These are phyloP conservation scores for Pterostichus niger DNA, from an alignment of 2,888 invertebrate species.

Conservation along the genomic window DNA sequence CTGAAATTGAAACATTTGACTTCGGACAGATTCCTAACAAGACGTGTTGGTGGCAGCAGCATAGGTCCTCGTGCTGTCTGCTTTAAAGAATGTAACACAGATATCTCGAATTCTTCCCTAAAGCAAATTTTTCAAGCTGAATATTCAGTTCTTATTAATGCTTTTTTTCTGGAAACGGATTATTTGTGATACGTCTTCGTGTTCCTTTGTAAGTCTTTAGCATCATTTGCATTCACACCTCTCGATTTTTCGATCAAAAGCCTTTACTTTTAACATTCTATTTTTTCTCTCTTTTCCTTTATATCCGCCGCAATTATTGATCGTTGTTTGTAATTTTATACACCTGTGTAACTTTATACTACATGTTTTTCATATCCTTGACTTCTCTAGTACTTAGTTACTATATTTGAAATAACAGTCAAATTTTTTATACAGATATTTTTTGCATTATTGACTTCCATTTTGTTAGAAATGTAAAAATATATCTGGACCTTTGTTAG, in stretches of 20 bases:
- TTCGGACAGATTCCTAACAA: slow-evolving; percentile 32
- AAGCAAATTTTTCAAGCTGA: slow-evolving; percentile 53
- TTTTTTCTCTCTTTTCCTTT: slow-evolving; percentile 33
- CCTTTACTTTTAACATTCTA: slow-evolving; percentile 32
- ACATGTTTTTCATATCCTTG: too few species aligned
- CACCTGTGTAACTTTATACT: slow-evolving; percentile 19
- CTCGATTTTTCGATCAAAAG: slow-evolving; percentile 41
- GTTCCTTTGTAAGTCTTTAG: slow-evolving; percentile 55
- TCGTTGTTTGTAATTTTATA: slow-evolving; percentile 37
- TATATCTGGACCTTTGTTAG: too few species aligned
- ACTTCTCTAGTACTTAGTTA: too few species aligned
- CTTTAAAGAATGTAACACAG: slow-evolving; percentile 57
- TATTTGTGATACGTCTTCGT: slow-evolving; percentile 58
- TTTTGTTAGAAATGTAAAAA: too few species aligned
- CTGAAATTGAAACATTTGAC: slow-evolving; percentile 18
- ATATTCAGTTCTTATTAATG: slow-evolving; percentile 57
- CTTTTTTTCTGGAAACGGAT: slow-evolving; percentile 59
- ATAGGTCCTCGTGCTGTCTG: slow-evolving; percentile 34
- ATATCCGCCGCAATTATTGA: slow-evolving; percentile 6
- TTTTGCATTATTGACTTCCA: too few species aligned
- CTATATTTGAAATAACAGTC: too few species aligned
- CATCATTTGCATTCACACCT: slow-evolving; percentile 60
- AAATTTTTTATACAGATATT: too few species aligned
- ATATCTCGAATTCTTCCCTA: slow-evolving; percentile 51
- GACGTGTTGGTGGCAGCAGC: slow-evolving; percentile 26